Base-by-base conservation (phyloP, 2,888 invertebrate species). In the Pycnomerus fuliginosus region DNA sequence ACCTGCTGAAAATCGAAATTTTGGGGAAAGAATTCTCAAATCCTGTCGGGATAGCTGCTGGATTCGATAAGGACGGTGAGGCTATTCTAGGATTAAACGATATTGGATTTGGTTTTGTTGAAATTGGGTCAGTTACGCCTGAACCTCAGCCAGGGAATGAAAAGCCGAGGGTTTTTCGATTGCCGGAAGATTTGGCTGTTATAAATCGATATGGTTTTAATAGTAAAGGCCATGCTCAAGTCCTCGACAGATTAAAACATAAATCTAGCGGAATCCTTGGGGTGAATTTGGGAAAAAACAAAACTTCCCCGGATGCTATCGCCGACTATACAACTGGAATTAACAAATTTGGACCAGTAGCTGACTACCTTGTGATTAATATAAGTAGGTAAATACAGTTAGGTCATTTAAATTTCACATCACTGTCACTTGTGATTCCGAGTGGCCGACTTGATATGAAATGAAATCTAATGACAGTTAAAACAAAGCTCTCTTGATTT, bases 51-150 rank as follows among this genome's bases (percentile, higher is more conserved):
- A 84, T 99, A 63, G 98, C 98, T 15, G 99, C 98, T 42, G 99
- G 98, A 3, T 98, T 98, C 74, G 99, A 99, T 71, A 99, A 99
- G 72, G 85, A 98, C 73, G 97, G 86, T 3, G 95, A 97, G 75
- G 94, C 91, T 13, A 77, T 96, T 1, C 71, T 82, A 59, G 90
- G 92, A 1, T 73, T 99, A 23, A 77, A 82, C 48, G 82, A 84
- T 61, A 74, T 93, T 42, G 98, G 98, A 0, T 97, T 99, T 73
- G 90, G 97, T 3, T 91, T 96, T 70, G 83, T 98, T 13, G 98
- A 99, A 80, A 83, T 99, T 58, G 98, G 98, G 44, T 93, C 94
- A 2, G 85, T 99, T 0, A 99, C 99, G 1, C 98, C 98, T 1
- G 68, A 84, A 59, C 90, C 98, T 1, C 99, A 99, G 69, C 76